Evolutionary conservation across 1,140 invertebrate species (phyloP).

Genomic region (Drosophila gunungcola): DNA sequence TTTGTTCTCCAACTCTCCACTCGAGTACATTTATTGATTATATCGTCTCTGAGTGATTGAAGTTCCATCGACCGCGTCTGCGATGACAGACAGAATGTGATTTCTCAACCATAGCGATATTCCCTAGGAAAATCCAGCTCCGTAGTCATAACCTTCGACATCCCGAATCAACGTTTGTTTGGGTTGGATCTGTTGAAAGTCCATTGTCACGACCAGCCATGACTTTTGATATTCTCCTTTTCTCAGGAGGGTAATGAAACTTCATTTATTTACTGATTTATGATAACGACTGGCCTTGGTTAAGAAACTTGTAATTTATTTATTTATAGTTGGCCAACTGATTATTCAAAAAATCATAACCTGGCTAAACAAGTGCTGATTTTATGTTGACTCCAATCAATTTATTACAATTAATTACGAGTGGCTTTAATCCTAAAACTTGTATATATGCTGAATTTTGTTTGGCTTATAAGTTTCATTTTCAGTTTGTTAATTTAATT

Average conservation of each 20-base stretch:
- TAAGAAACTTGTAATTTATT: no score
- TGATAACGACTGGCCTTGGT: background rate
- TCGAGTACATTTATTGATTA: slow-evolving; percentile 68
- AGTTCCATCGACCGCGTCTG: slow-evolving; percentile 55
- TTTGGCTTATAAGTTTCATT: no score
- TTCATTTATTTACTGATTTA: slow-evolving; percentile 18
- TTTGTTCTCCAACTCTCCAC: slow-evolving; percentile 28
- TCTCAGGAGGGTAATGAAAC: slow-evolving; percentile 27
- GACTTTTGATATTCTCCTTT: slow-evolving; percentile 43
- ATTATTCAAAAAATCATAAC: no score
- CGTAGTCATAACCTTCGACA: slow-evolving; percentile 36
- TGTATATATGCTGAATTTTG: background rate
- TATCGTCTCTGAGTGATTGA: slow-evolving; percentile 66
- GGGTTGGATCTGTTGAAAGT: slow-evolving; percentile 24
- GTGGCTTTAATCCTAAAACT: slow-evolving; percentile 15
- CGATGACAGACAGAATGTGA: slow-evolving; percentile 65
- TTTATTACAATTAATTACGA: slow-evolving; percentile 1
- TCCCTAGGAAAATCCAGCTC: slow-evolving; percentile 1
- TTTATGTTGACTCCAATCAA: no score
- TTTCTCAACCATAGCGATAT: slow-evolving; percentile 26
- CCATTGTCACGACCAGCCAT: slow-evolving; percentile 73
- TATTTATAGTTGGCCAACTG: no score
- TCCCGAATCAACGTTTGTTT: slow-evolving; percentile 14
- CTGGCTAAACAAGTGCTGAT: no score
- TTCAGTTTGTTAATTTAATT: no score